Evolutionary conservation across 2,888 invertebrate genomes (phyloP), one percentile per base, ranked within the genome.

Genomic region (Rhogogaster chlorosoma): DNA sequence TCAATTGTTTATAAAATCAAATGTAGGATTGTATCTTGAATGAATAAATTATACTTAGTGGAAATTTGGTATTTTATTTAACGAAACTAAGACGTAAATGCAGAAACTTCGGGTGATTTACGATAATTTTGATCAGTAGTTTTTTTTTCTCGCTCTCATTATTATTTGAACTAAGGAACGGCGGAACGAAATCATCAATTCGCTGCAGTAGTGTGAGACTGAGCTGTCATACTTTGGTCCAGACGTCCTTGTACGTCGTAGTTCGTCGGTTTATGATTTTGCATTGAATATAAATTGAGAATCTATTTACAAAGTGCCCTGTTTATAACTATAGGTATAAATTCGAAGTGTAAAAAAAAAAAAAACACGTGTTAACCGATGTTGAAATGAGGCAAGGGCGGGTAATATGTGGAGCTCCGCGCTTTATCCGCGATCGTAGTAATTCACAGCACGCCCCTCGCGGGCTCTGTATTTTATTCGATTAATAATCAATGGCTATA

Each of bases 401-500:
- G 90, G 91, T 92, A 89, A 93, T 92, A 90, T 89, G 92, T 92
- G 92, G 92, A 91, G 91, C 91, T 91, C 90, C 91, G 90, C 90
- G 90, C 87, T 90, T 91, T 90, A 89, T 91, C 90, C 91, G 92
- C 89, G 92, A 91, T 90, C 92, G 90, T 90, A 88, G 90, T 26
- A 18, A 67, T 86, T 90, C 91, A 90, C 91, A 91, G 90, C 90
- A 90, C 90, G 92, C 89, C 91, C 91, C 87, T 87, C 85, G 89
- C 90, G 91, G 91, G 91, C 88, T 86, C 89, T 88, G 89, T 87
- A 87, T 86, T 88, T 87, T 86, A 85, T 88, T 86, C 88, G 90
- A 91, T 90, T 91, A 90, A 90, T 91, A 93, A 94, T 94, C 95
- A 94, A 97, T 97, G 97, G 97, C 97, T 95, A 96, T 97, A 95